Evolutionary conservation across 2,797 vertebrate species (phyloP).

Genomic region (Rhabdomys pumilio): DNA sequence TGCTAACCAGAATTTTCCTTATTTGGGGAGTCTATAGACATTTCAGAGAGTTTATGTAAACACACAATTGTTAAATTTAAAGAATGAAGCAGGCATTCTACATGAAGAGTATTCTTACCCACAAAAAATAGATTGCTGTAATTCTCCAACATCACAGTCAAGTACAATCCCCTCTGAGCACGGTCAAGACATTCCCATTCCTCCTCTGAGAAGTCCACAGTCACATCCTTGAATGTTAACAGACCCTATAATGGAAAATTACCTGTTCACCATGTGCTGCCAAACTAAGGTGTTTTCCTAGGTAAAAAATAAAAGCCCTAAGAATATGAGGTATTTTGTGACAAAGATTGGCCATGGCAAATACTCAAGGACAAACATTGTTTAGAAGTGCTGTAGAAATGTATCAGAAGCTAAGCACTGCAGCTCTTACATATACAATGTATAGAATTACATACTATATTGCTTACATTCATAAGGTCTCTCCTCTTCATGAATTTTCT

Average conservation of each 20-base stretch:
- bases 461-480: neutral
- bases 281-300: neutral
- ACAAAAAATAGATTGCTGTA: slow-evolving; percentile 38
- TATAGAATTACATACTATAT: neutral
- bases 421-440: neutral
- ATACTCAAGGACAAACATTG: neutral
- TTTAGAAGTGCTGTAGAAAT: neutral
- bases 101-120: neutral
- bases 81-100: neutral
- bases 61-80: neutral
- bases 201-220: neutral
- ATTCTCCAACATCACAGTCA: slow-evolving; percentile 67
- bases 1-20: neutral
- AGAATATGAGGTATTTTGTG: neutral
- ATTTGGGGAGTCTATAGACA: neutral
- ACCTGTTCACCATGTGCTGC: neutral
- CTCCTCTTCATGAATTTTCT: neutral
- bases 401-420: neutral
- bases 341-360: neutral
- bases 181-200: neutral
- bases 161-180: slow-evolving; percentile 40
- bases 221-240: neutral
- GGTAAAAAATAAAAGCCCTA: neutral
- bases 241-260: neutral
- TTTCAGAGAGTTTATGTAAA: neutral